Conservation (phyloP, 2,888 invertebrate genomes). For the Cetonia aurata region DNA sequence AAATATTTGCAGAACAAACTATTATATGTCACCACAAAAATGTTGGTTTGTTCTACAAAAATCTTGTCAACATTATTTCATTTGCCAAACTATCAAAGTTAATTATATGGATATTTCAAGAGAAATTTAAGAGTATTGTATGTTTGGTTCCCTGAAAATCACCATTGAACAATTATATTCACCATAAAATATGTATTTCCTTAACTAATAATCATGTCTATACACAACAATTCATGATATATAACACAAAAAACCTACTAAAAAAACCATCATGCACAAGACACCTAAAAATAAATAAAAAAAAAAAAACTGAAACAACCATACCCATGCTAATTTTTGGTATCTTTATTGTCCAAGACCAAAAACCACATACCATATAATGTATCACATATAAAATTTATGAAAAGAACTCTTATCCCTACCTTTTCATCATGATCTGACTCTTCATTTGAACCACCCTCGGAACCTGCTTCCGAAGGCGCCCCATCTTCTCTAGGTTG, state of each 20-base stretch:
- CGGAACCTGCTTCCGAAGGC: slow-evolving; percentile 84
- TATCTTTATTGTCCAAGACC: slow-evolving; percentile 30
- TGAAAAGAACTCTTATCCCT: slow-evolving; percentile 56
- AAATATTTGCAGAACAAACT: too few species aligned
- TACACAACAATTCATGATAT: slow-evolving; percentile 6
- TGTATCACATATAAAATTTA: not conserved
- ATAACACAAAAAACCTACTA: slow-evolving; percentile 1
- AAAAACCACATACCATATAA: slow-evolving; percentile 35
- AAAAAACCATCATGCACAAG: slow-evolving; percentile 31
- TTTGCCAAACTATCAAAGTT: too few species aligned
- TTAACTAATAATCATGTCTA: not conserved
- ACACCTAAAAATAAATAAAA: slow-evolving; percentile 14
- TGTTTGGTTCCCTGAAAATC: too few species aligned
- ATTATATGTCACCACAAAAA: too few species aligned
- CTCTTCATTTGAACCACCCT: slow-evolving; percentile 87
- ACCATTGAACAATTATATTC: too few species aligned
- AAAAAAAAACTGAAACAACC: slow-evolving; percentile 29
- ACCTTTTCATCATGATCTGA: slow-evolving; percentile 94
- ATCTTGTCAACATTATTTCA: too few species aligned
- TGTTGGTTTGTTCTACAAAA: too few species aligned
- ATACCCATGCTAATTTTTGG: slow-evolving; percentile 36
- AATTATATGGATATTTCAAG: too few species aligned
- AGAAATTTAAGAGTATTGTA: too few species aligned
- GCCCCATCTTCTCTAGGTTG: slow-evolving; percentile 77
- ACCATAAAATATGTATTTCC: not conserved